Evolutionary conservation across 2,113 vertebrate genomes (phyloP), one percentile per base, ranked within the genome.

Genomic region (Neomonachus schauinslandi): DNA sequence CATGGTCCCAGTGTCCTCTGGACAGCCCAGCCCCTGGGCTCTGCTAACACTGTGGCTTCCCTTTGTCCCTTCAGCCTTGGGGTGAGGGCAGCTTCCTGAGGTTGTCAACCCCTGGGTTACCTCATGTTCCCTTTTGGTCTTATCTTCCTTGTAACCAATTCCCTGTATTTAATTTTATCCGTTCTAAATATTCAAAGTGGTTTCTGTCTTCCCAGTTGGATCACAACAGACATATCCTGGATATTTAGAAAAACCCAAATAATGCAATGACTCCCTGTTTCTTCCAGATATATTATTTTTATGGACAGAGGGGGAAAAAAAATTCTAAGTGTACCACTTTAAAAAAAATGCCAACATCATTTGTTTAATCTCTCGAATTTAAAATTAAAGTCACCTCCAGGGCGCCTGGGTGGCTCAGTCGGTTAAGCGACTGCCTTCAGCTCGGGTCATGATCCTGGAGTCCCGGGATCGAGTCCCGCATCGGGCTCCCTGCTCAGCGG

Each of bases 341-440:
- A 67, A 18, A 88, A 81, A 91, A 72, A 89, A 91, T n/a, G 2
- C 1, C 6, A 49, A 91, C 14, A 51, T 22, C 7, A 87, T 74
- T 92, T 55, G 61, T 89, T 97, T 86, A 57, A 89, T 79, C 33
- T 57, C 28, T 91, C 86, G 15, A 95, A 81, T 92, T 95, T 86
- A 46, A 77, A 77, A 71, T 46, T 91, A 82, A 96, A 93, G 36
- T 59, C 61, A 69, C 9, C 28, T 87, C 9, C 89, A 87, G n/a
- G n/a, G n/a, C n/a, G n/a, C n/a, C n/a, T n/a, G n/a, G n/a, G n/a
- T n/a, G n/a, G n/a, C n/a, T n/a, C n/a, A n/a, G n/a, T n/a, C n/a
- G n/a, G n/a, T n/a, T n/a, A n/a, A n/a, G n/a, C n/a, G n/a, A n/a
- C n/a, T n/a, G n/a, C n/a, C n/a, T n/a, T n/a, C n/a, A n/a, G n/a